Conservation (phyloP, 2,113 vertebrate genomes). For the Mesocricetus auratus region DNA sequence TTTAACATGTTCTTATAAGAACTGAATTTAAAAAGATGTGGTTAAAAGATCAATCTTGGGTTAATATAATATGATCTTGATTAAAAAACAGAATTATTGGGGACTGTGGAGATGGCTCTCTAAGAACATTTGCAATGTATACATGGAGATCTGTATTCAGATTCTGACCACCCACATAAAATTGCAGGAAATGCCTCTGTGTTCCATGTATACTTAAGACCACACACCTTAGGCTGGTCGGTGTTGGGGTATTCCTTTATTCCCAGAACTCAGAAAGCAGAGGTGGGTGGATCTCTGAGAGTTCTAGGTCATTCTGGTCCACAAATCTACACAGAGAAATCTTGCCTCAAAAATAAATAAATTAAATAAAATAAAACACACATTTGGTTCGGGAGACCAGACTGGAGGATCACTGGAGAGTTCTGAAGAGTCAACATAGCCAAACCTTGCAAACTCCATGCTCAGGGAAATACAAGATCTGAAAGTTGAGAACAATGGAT, state of each 20-base stretch:
- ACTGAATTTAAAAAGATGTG: neutral
- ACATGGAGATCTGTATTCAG: neutral
- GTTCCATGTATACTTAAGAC: neutral
- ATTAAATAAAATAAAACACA: neutral
- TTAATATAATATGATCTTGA: neutral
- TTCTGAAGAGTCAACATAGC: no score
- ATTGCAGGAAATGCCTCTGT: neutral
- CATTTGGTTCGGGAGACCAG: neutral
- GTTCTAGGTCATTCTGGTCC: no score
- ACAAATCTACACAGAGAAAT: no score
- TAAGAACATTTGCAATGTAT: neutral
- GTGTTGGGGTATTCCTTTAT: no score
- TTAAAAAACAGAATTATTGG: no score
- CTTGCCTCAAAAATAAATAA: no score
- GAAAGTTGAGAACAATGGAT: no score
- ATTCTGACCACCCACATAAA: neutral
- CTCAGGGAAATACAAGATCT: neutral
- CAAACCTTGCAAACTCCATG: neutral
- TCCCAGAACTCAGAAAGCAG: no score
- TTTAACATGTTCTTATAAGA: neutral
- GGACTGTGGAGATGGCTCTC: neutral
- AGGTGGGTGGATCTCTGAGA: no score
- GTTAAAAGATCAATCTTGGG: neutral
- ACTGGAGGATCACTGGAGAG: neutral
- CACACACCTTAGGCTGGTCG: no score